Percentiles rank a stretch among this genome's conserved stretches.
Evolutionary conservation across 2,888 invertebrate genomes (phyloP).

Genomic region (Stegana nigrithorax): DNA sequence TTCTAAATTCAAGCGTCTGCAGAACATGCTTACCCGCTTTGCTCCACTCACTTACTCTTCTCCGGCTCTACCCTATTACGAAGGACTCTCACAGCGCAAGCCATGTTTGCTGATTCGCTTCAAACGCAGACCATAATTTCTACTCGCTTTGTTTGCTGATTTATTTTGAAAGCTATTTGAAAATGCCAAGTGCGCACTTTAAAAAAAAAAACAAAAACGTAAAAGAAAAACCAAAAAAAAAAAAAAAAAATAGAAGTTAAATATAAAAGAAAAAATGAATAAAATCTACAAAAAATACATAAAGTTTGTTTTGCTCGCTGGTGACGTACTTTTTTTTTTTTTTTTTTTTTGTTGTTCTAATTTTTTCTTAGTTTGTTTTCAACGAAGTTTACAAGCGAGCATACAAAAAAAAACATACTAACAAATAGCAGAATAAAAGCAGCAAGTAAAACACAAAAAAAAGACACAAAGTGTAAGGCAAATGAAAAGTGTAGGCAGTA

Average conservation of each 20-base stretch:
- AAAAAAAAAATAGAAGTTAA: background rate
- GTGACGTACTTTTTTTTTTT: background rate
- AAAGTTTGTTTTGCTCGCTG: conserved; percentile 1
- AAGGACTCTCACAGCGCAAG: too few species aligned
- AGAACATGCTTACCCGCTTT: too few species aligned
- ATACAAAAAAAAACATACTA: conserved; percentile 23
- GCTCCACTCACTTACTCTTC: too few species aligned
- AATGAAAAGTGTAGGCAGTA: background rate
- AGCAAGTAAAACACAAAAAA: conserved; percentile 5
- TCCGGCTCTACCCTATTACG: too few species aligned
- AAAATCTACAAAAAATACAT: background rate
- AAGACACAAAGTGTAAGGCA: background rate
- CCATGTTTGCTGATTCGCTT: too few species aligned
- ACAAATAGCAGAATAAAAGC: too few species aligned
- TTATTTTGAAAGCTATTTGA: conserved; percentile 13
- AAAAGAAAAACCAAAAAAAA: background rate
- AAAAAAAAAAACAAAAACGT: background rate
- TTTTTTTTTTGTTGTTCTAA: background rate
- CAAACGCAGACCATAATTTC: too few species aligned
- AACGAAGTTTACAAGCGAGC: conserved; percentile 32
- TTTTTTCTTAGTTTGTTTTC: background rate
- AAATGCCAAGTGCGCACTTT: conserved; percentile 6
- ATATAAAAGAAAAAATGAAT: background rate
- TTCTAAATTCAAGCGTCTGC: too few species aligned
- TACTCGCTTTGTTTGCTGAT: conserved; percentile 6